phyloP scores from a whole-genome alignment of 2,113 vertebrate species.

The Bombycilla garrulus region DNA sequence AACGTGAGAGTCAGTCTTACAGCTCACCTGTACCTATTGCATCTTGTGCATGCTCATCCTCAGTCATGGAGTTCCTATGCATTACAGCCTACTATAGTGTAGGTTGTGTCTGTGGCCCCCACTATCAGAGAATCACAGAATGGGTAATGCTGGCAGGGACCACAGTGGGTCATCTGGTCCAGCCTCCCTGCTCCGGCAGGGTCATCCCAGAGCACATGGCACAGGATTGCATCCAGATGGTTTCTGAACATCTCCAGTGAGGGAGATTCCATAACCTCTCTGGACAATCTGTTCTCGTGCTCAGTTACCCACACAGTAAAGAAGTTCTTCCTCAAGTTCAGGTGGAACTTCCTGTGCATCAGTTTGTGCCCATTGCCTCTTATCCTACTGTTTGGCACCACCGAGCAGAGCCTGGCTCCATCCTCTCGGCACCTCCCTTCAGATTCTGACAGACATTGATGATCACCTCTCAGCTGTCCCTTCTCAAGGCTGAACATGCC shows the following conservation, averaged over 20 bases:
- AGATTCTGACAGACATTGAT: not conserved
- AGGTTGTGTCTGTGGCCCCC: not conserved
- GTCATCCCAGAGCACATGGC: not conserved
- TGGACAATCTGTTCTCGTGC: not conserved
- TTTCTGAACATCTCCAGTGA: not conserved
- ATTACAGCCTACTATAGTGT: fast-evolving
- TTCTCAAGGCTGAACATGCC: not conserved
- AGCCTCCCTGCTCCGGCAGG: not conserved
- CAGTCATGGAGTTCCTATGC: not conserved
- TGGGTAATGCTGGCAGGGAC: not conserved
- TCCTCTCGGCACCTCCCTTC: not conserved
- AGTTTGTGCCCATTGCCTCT: not conserved
- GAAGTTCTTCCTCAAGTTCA: not conserved
- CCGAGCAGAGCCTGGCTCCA: not conserved
- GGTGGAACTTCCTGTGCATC: not conserved
- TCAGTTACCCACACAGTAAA: fast-evolving
- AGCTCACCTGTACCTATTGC: not conserved
- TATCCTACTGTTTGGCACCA: not conserved
- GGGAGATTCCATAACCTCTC: not conserved
- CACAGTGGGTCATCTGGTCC: not conserved
- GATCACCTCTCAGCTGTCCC: fast-evolving
- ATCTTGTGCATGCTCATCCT: not conserved
- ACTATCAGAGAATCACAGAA: not conserved
- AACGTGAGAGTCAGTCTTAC: not conserved
- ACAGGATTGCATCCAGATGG: not conserved